These are phyloP conservation scores for Ips nitidus DNA, from an alignment of 1,140 invertebrate species.

Conservation along the genomic window DNA sequence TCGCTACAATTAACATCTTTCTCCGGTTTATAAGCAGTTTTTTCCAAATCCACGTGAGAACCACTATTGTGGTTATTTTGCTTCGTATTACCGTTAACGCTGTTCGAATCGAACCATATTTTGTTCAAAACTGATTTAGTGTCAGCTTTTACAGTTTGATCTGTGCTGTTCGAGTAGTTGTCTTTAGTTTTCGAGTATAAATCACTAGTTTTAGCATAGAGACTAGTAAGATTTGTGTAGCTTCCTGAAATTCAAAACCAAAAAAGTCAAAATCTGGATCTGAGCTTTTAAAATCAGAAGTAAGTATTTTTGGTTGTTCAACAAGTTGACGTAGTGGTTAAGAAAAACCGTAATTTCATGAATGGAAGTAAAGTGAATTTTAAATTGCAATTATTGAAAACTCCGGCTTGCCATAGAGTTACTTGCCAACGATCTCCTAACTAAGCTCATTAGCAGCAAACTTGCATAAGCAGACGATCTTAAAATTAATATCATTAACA, in stretches of 20 bases:
- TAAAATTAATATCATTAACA: too few relatives aligned
- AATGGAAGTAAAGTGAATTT: too few relatives aligned
- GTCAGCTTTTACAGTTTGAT: constrained; percentile 34
- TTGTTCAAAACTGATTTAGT: constrained; percentile 54
- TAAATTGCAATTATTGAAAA: too few relatives aligned
- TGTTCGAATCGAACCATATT: constrained; percentile 53
- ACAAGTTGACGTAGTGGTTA: too few relatives aligned
- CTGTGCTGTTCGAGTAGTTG: constrained; percentile 6
- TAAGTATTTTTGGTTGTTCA: too few relatives aligned
- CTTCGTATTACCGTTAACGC: constrained; percentile 38
- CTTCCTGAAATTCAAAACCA: constrained; percentile 17
- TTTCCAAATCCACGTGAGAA: constrained; percentile 1
- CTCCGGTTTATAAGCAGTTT: constrained; percentile 10
- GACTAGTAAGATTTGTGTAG: constrained; percentile 38
- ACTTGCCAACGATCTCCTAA: too few relatives aligned
- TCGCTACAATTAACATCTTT: constrained; percentile 7
- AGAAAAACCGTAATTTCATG: too few relatives aligned
- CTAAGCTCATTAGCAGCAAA: too few relatives aligned
- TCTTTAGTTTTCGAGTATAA: constrained; percentile 31
- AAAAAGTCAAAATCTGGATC: not conserved
- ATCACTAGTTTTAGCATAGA: constrained; percentile 33
- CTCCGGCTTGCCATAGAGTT: too few relatives aligned
- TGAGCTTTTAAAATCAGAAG: too few relatives aligned
- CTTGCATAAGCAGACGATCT: too few relatives aligned
- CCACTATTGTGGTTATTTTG: constrained; percentile 36